Percentiles rank a stretch among this genome's conserved stretches.
Evolutionary conservation across 2,888 invertebrate genomes (phyloP).

Genomic region (Helicoverpa assulta): DNA sequence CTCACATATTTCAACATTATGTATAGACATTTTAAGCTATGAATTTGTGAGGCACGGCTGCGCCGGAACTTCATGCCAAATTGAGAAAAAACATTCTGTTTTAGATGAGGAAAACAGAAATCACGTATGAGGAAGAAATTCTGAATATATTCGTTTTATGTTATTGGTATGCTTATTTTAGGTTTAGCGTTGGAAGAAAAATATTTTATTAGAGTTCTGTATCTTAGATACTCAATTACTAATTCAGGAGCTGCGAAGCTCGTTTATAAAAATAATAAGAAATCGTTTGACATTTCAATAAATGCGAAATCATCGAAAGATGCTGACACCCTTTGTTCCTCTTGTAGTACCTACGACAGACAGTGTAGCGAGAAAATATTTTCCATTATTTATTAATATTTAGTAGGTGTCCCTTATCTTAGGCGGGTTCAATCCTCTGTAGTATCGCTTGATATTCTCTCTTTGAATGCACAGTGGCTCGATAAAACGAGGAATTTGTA

Average conservation of each 20-base stretch:
- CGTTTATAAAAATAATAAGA: not conserved
- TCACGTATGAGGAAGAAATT: conserved; percentile 15
- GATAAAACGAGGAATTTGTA: conserved; percentile 73
- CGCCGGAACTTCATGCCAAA: conserved; percentile 19
- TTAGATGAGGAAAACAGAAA: conserved; percentile 27
- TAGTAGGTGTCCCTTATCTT: conserved; percentile 62
- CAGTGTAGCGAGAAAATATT: conserved; percentile 17
- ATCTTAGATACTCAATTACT: not conserved
- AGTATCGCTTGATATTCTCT: conserved; percentile 69
- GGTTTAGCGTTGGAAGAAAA: conserved; percentile 9
- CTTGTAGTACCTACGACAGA: conserved; percentile 16
- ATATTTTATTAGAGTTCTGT: conserved; percentile 8
- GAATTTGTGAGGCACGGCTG: conserved; percentile 41
- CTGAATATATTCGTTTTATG: conserved; percentile 12
- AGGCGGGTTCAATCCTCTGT: conserved; percentile 57
- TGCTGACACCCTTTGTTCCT: conserved; percentile 19
- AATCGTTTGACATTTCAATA: conserved; percentile 29
- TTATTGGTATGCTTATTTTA: conserved; percentile 15
- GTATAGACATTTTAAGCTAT: conserved; percentile 56
- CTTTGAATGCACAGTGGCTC: conserved; percentile 69
- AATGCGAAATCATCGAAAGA: conserved; percentile 13
- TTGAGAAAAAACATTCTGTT: conserved; percentile 25
- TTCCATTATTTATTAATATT: conserved; percentile 61
- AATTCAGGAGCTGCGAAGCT: not conserved
- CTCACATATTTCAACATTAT: conserved; percentile 66